These are phyloP conservation scores for Eupeodes latifasciatus DNA, from an alignment of 2,888 invertebrate species.

Conservation along the genomic window DNA sequence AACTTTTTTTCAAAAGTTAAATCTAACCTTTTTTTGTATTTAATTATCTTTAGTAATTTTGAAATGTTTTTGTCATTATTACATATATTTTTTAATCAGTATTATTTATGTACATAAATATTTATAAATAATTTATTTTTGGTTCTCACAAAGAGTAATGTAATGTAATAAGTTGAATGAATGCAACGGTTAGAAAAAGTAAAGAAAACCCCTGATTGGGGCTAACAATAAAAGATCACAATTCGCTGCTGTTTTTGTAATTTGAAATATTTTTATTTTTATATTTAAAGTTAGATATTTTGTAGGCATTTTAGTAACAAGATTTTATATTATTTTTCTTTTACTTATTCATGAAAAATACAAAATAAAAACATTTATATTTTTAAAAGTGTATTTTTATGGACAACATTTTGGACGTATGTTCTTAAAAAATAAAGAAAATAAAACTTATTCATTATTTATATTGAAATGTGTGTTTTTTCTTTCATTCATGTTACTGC, in stretches of 20 bases:
- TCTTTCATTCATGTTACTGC: conserved; percentile 1
- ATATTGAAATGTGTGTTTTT: conserved; percentile 15
- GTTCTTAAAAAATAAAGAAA: conserved; percentile 38
- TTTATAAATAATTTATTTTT: background rate
- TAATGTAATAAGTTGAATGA: conserved; percentile 4
- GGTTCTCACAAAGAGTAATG: conserved; percentile 3
- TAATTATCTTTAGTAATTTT: conserved; percentile 23
- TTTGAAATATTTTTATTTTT: background rate
- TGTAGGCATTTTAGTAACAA: conserved; percentile 32
- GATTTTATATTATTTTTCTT: conserved; percentile 29
- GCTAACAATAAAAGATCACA: conserved; percentile 60
- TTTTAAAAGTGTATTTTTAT: conserved; percentile 31
- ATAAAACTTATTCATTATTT: background rate
- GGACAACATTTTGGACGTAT: conserved; percentile 67
- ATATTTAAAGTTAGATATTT: conserved; percentile 8
- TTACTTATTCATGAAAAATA: conserved; percentile 31
- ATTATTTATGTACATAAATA: conserved; percentile 39
- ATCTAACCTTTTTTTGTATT: conserved; percentile 1
- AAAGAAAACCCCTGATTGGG: conserved; percentile 29
- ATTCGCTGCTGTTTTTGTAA: conserved; percentile 54
- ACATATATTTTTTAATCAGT: conserved; percentile 6
- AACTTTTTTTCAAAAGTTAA: conserved; percentile 31
- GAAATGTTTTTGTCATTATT: conserved; percentile 1
- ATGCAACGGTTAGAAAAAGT: conserved; percentile 41
- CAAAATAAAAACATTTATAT: conserved; percentile 27